phyloP scores from a whole-genome alignment of 2,888 invertebrate species.

The Linhomoeus sp. region DNA sequence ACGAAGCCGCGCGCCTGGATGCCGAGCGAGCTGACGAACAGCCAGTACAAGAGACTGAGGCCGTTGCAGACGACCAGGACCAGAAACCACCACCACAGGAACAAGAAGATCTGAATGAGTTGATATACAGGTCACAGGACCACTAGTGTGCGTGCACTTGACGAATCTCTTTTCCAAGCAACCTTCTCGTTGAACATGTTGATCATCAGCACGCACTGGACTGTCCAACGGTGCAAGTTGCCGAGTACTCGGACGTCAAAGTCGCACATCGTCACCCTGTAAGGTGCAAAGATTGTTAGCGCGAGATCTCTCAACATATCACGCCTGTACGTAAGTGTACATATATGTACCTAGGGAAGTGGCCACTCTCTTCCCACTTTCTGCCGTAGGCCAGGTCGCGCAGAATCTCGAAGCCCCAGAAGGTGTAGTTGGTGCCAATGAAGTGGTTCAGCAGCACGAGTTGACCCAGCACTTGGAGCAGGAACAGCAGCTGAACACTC shows the following conservation, averaged over 20 bases:
- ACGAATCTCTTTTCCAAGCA: too few relatives aligned
- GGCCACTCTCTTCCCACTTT: slow-evolving; percentile 25
- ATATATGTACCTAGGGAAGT: too few relatives aligned
- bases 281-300: not conserved
- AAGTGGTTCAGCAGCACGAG: slow-evolving; percentile 28
- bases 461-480: slow-evolving; percentile 23
- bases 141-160: not conserved
- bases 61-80: slow-evolving; percentile 31
- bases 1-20: slow-evolving; percentile 13
- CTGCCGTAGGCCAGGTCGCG: slow-evolving; percentile 20
- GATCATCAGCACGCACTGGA: slow-evolving; percentile 25
- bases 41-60: slow-evolving; percentile 32
- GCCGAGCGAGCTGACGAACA: slow-evolving; percentile 19
- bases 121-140: not conserved
- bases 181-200: slow-evolving; percentile 26
- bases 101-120: slow-evolving; percentile 21
- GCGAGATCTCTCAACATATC: not conserved
- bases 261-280: slow-evolving; percentile 28
- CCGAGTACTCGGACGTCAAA: slow-evolving; percentile 31
- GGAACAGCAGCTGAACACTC: slow-evolving; percentile 12
- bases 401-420: slow-evolving; percentile 27
- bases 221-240: slow-evolving; percentile 31
- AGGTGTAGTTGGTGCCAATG: slow-evolving; percentile 24
- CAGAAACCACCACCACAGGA: slow-evolving; percentile 37
- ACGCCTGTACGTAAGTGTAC: too few relatives aligned